Conservation (phyloP, 2,888 invertebrate species). For the Brachyptera risi region DNA sequence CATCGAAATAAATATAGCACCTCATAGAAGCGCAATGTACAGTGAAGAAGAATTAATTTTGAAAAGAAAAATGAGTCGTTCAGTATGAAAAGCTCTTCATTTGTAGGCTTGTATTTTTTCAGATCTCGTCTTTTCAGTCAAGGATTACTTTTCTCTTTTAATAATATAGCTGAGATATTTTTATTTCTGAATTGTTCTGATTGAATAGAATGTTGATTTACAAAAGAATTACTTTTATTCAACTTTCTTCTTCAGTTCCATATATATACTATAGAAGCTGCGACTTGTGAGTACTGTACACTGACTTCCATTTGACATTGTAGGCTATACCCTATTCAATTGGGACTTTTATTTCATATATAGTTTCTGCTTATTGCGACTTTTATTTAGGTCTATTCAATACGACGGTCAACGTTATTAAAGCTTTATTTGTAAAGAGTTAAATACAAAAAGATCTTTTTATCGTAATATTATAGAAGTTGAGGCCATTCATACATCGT, state of each 20-base stretch:
- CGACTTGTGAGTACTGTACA: too few species aligned
- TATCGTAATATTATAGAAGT: not conserved
- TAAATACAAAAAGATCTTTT: not conserved
- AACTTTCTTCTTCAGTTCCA: conserved; percentile 5
- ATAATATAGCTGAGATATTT: too few species aligned
- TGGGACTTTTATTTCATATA: not conserved
- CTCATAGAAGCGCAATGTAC: too few species aligned
- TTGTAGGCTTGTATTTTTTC: too few species aligned
- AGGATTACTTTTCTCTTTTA: too few species aligned
- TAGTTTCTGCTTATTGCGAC: conserved; percentile 5
- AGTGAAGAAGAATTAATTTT: too few species aligned
- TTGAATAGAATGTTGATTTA: conserved; percentile 19
- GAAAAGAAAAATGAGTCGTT: too few species aligned
- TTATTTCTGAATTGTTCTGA: conserved; percentile 1
- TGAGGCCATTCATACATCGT: too few species aligned
- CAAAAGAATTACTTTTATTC: conserved; percentile 1
- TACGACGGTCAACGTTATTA: not conserved
- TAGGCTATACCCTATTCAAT: not conserved
- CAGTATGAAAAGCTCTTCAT: too few species aligned
- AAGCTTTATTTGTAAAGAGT: not conserved
- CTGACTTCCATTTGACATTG: not conserved
- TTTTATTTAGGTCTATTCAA: not conserved
- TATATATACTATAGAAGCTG: too few species aligned
- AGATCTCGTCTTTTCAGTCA: too few species aligned
- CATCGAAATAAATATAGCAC: too few species aligned